Percentiles rank a stretch among this genome's conserved stretches.
These are phyloP conservation scores for Caenorhabditis remanei DNA, from an alignment of 1,140 invertebrate species.

Conservation along the genomic window DNA sequence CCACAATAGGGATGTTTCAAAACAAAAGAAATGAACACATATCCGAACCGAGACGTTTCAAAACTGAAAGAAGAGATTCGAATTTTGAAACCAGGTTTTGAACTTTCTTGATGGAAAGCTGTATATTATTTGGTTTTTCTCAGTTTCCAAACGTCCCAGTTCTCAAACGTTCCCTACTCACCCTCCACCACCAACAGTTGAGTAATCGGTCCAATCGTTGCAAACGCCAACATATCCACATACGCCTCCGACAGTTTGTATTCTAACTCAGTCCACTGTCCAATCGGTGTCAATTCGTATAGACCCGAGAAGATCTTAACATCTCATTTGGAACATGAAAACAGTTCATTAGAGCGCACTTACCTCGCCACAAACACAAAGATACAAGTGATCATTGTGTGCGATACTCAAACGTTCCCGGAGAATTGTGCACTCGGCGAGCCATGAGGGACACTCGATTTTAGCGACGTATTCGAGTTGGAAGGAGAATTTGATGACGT, in stretches of 20 bases:
- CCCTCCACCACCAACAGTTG: constrained; percentile 65
- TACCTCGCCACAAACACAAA: constrained; percentile 61
- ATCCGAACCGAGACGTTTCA: too few relatives aligned
- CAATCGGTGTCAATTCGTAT: constrained; percentile 62
- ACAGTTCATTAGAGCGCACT: not conserved
- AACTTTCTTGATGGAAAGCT: too few relatives aligned
- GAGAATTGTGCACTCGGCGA: constrained; percentile 59
- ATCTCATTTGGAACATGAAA: not conserved
- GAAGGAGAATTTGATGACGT: constrained; percentile 56
- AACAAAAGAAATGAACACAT: too few relatives aligned
- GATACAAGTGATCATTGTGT: constrained; percentile 62
- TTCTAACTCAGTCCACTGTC: constrained; percentile 64
- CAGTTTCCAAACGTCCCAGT: too few relatives aligned
- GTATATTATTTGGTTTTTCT: too few relatives aligned
- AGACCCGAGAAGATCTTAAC: constrained; percentile 62
- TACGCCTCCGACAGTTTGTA: constrained; percentile 64
- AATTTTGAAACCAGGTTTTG: too few relatives aligned
- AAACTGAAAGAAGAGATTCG: too few relatives aligned
- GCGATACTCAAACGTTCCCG: constrained; percentile 60
- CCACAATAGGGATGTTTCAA: too few relatives aligned
- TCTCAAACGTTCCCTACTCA: not conserved
- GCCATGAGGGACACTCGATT: constrained; percentile 63
- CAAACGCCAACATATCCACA: constrained; percentile 61
- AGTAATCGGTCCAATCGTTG: constrained; percentile 65
- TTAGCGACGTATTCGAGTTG: constrained; percentile 62